phyloP scores from a whole-genome alignment of 2,888 invertebrate genomes.

The Dromius quadrimaculatus region DNA sequence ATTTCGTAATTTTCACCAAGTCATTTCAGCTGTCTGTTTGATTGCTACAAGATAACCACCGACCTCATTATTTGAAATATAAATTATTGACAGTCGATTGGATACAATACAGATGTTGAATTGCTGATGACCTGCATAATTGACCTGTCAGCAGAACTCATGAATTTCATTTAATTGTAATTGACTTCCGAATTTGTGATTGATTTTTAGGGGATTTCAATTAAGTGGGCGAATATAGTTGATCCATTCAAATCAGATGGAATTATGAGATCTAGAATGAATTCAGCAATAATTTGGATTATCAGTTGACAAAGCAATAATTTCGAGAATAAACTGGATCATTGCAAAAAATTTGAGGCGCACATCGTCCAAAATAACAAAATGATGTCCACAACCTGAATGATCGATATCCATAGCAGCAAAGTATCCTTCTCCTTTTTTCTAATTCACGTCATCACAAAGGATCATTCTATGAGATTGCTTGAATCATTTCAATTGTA shows the following conservation, averaged over 20 bases:
- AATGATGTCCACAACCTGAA: neutral
- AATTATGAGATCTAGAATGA: conserved; percentile 6
- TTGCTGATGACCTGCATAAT: conserved; percentile 37
- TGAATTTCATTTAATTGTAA: conserved; percentile 41
- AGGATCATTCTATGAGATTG: neutral
- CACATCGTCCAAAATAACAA: too few species aligned
- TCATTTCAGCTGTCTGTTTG: conserved; percentile 1
- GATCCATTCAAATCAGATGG: neutral
- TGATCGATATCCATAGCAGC: neutral
- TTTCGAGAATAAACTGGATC: too few species aligned
- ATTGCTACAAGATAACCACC: neutral
- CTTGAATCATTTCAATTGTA: neutral
- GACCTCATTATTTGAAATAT: conserved; percentile 28
- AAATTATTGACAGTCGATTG: conserved; percentile 15
- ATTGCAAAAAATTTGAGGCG: neutral
- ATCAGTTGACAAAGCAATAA: neutral
- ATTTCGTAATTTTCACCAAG: too few species aligned
- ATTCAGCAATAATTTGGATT: conserved; percentile 17
- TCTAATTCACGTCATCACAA: too few species aligned
- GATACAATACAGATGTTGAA: conserved; percentile 22
- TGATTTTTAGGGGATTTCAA: conserved; percentile 32
- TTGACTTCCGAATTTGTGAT: conserved; percentile 34
- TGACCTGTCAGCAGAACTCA: conserved; percentile 27
- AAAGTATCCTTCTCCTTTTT: too few species aligned
- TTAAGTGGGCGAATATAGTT: conserved; percentile 16